Evolutionary conservation across 2,113 vertebrate species (phyloP), one percentile per base, ranked within the genome.

Genomic region (Marmota flaviventris): DNA sequence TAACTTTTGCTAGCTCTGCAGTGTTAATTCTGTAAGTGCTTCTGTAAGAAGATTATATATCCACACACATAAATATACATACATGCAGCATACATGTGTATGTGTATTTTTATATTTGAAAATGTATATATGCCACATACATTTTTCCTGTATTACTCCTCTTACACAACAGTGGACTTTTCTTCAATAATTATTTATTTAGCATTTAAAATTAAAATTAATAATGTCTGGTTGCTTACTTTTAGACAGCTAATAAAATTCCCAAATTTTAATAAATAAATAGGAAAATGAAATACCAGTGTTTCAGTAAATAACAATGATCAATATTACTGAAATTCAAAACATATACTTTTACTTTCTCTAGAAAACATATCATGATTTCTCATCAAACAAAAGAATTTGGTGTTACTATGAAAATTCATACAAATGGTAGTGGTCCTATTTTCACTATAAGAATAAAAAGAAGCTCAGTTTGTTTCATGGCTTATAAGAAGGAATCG

Each of bases 21-120:
- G 18, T 6, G 25, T 8, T 34, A 25, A 25, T 51, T 70, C 9
- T 61, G 4, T 51, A 77, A 9, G 17, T 58, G 20, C 20, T 24
- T 58, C 18, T 20, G 56, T 58, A 58, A 58, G 56, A 65, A 48
- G 5, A 37, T 5, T 25, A 63, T 10, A 4, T 39, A 39, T 5
- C 0, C 8, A 24, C 4, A 14, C 5, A 48, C 5, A 32, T 2
- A 42, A 10, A 8, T 58, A 51, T 14, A 42, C 48, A 8, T 11
- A 16, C 5, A 27, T 1, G 0, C 24, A 2, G 25, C 2, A 27
- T 1, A 0, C 18, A 4, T 58, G 7, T n/a, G 6, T 34, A 3
- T 69, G 5, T 61, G 3, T 10, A 11, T 22, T 22, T 22, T 22
- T 39, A 9, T 20, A 4, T 42, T 2, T 73, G 0, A 32, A 4